A percentile compares a stretch with the other conserved stretches of the same genome.
Conservation (phyloP, 23 tunicate species). For the Corella eumyota region DNA sequence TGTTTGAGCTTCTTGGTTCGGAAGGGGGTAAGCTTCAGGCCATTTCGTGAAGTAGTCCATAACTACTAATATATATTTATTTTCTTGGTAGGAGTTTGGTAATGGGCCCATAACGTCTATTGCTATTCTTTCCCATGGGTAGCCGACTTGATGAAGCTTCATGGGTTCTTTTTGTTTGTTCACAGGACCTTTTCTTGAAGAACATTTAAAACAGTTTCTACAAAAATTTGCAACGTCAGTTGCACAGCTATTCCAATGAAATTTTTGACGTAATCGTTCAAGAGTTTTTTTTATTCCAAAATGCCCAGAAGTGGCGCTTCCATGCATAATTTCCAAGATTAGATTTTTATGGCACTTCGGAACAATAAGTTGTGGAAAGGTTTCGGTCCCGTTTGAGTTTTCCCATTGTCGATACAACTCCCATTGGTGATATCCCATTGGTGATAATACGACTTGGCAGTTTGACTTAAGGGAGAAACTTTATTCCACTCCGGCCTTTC, state of each 20-base stretch:
- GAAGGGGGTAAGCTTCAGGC: background rate
- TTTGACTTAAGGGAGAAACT: too few relatives aligned
- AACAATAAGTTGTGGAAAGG: too few relatives aligned
- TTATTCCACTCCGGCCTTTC: too few relatives aligned
- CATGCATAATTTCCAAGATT: too few relatives aligned
- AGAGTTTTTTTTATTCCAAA: background rate
- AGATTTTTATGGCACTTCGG: too few relatives aligned
- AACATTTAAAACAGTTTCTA: background rate
- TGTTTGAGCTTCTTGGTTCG: background rate
- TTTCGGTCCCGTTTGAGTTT: too few relatives aligned
- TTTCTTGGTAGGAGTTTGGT: background rate
- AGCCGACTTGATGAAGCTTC: background rate
- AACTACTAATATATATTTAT: background rate
- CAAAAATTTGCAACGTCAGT: background rate
- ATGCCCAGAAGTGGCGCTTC: conserved; percentile 1
- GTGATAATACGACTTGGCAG: too few relatives aligned
- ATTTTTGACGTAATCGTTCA: background rate
- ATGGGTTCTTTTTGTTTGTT: background rate
- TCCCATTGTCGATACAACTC: too few relatives aligned
- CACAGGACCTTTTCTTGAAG: background rate
- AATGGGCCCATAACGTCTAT: background rate
- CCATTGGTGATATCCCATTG: too few relatives aligned
- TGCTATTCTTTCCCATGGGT: background rate
- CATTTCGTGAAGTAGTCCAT: background rate
- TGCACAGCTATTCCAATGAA: background rate